Conservation (phyloP, 2,888 invertebrate species). For the Syrphus vitripennis region DNA sequence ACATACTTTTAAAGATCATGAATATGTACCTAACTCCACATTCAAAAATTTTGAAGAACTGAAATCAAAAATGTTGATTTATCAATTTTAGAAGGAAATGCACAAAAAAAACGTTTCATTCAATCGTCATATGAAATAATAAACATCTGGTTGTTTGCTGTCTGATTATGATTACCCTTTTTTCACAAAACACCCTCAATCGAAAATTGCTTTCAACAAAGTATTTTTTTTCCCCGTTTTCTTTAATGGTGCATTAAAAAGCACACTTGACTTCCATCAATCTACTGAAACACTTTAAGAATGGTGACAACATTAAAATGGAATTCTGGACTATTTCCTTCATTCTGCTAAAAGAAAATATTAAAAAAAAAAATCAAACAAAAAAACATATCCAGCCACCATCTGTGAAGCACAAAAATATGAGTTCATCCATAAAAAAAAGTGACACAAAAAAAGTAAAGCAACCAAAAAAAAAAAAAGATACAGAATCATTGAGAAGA, state of each 20-base stretch:
- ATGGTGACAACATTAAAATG: slow-evolving; percentile 51
- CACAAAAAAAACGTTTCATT: not conserved
- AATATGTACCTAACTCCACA: too few relatives aligned
- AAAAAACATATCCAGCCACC: slow-evolving; percentile 12
- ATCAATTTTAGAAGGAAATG: not conserved
- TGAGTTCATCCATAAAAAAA: slow-evolving; percentile 36
- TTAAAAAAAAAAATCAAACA: not conserved
- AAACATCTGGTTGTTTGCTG: slow-evolving; percentile 28
- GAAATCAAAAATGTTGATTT: too few relatives aligned
- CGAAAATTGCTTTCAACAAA: not conserved
- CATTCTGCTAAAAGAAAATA: not conserved
- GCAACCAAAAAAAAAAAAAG: not conserved
- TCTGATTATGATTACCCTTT: slow-evolving; percentile 13
- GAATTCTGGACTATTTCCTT: slow-evolving; percentile 30
- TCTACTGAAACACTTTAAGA: slow-evolving; percentile 50
- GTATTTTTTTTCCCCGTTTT: slow-evolving; percentile 17
- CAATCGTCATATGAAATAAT: not conserved
- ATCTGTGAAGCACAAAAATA: slow-evolving; percentile 47
- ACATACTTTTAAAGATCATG: too few relatives aligned
- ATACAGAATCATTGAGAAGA: not conserved
- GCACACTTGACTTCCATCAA: slow-evolving; percentile 49
- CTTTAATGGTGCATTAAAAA: slow-evolving; percentile 24
- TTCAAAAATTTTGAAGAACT: too few relatives aligned
- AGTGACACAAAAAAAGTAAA: not conserved
- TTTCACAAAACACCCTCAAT: not conserved